Evolutionary conservation across 1,140 invertebrate genomes (phyloP).

Genomic region (Rhysida immarginata): DNA sequence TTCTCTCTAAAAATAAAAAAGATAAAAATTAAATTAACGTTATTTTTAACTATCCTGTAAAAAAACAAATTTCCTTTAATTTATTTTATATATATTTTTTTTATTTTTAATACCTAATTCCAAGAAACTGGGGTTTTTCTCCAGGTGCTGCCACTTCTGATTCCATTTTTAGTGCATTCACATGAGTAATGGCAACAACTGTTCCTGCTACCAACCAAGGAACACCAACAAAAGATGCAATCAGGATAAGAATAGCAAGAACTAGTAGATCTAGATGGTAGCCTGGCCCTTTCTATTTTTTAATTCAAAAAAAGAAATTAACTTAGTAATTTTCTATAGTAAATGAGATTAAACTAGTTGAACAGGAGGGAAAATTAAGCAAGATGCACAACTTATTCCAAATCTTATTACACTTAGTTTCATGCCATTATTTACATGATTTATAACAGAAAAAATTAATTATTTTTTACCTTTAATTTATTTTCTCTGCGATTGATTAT

Average conservation of each 20-base stretch:
- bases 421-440: no score
- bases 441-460: neutral
- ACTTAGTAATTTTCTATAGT: no score
- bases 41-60: neutral
- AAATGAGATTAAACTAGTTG: no score
- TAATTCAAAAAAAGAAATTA: no score
- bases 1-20: slow-evolving; percentile 55
- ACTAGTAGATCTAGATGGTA: slow-evolving; percentile 95
- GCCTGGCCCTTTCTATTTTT: slow-evolving; percentile 93
- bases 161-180: slow-evolving; percentile 90
- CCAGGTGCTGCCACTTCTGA: slow-evolving; percentile 93
- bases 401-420: no score
- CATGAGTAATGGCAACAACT: slow-evolving; percentile 95
- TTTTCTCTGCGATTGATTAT: slow-evolving; percentile 98
- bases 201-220: slow-evolving; percentile 95
- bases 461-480: slow-evolving; percentile 58
- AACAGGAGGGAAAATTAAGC: no score
- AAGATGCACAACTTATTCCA: no score
- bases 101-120: slow-evolving; percentile 43
- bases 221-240: slow-evolving; percentile 84
- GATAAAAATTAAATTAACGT: neutral
- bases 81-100: neutral
- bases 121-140: slow-evolving; percentile 93
- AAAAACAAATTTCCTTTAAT: neutral
- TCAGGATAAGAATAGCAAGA: slow-evolving; percentile 69